Evolutionary conservation across 2,113 vertebrate genomes (phyloP).

Genomic region (Hippoglossus stenolepis): DNA sequence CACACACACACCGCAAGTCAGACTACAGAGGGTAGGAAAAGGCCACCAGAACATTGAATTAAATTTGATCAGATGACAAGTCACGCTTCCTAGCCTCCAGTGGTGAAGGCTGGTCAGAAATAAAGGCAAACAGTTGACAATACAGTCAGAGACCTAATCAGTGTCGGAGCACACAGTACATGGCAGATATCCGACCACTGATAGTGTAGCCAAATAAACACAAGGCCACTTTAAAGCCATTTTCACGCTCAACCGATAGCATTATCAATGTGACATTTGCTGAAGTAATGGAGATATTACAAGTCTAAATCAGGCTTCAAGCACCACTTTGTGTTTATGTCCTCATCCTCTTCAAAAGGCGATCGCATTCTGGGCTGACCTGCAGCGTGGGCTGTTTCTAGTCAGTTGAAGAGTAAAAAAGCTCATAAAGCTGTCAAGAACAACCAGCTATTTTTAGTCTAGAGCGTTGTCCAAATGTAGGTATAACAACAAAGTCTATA

Average conservation of each 20-base stretch:
- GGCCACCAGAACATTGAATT: constrained; percentile 35
- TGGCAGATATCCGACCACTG: constrained; percentile 13
- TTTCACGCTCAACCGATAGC: constrained; percentile 29
- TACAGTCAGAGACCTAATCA: constrained; percentile 27
- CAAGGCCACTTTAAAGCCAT: constrained; percentile 40
- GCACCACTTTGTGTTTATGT: neutral
- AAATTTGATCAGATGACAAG: constrained; percentile 51
- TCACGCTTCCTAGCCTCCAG: constrained; percentile 25
- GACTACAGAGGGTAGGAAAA: constrained; percentile 16
- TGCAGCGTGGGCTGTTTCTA: neutral
- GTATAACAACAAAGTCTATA: neutral
- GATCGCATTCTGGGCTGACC: neutral
- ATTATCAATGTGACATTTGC: constrained; percentile 49
- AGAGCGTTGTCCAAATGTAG: neutral
- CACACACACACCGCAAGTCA: neutral
- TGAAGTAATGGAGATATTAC: constrained; percentile 40
- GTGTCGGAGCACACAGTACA: constrained; percentile 26
- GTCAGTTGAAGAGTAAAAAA: neutral
- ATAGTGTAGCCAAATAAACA: constrained; percentile 44
- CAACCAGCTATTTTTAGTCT: neutral
- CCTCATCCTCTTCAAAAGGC: constrained; percentile 13
- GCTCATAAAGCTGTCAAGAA: neutral
- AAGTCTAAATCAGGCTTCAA: constrained; percentile 4
- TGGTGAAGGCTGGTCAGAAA: constrained; percentile 14
- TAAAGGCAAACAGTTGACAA: constrained; percentile 31